Evolutionary conservation across 2,113 vertebrate species (phyloP).

Genomic region (Nasalis larvatus): DNA sequence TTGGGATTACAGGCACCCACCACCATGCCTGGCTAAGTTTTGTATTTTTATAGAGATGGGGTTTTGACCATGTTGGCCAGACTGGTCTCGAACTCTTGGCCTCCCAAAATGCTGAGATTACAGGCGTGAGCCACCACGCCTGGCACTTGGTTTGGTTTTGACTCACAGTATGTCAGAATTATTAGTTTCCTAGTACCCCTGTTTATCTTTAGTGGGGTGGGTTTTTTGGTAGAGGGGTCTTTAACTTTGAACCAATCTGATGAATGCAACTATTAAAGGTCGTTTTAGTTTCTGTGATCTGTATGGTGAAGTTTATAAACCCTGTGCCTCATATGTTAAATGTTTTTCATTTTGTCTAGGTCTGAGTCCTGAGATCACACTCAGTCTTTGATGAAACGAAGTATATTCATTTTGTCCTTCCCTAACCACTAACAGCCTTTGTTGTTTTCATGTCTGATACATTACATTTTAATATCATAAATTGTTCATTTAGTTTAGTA

Average conservation of each 20-base stretch:
- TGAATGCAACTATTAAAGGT: not conserved
- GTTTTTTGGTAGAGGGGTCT: not conserved
- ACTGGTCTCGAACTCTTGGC: too few species aligned
- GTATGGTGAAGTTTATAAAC: constrained; percentile 17
- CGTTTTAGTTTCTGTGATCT: constrained; percentile 18
- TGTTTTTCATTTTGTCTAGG: not conserved
- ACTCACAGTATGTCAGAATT: constrained; percentile 15
- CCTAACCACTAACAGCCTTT: not conserved
- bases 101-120: too few species aligned
- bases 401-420: not conserved
- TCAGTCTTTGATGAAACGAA: constrained; percentile 20
- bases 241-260: not conserved
- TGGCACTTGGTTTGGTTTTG: not conserved
- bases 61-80: too few species aligned
- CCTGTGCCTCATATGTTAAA: constrained; percentile 19
- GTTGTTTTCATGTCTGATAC: constrained; percentile 28
- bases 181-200: not conserved
- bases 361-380: constrained; percentile 29
- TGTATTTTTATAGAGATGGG: too few species aligned
- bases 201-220: not conserved
- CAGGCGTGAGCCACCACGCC: too few species aligned
- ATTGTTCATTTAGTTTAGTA: constrained; percentile 2
- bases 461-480: constrained; percentile 6
- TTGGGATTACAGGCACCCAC: too few species aligned
- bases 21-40: too few species aligned